Evolutionary conservation across 2,888 invertebrate genomes (phyloP).

Genomic region (Idaea straminata): DNA sequence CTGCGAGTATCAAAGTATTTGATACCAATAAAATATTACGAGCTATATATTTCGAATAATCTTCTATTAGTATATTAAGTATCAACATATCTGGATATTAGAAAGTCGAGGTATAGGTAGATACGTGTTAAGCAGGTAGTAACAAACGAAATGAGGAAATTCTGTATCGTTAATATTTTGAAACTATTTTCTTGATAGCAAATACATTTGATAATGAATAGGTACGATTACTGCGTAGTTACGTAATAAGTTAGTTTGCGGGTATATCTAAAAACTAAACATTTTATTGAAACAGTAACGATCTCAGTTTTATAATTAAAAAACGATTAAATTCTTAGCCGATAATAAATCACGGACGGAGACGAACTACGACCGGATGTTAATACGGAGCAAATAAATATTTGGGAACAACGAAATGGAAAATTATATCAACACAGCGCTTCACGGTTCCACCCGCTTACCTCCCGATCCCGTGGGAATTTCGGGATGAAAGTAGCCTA

Average conservation of each 20-base stretch:
- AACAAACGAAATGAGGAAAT: not conserved
- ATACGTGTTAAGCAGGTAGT: not conserved
- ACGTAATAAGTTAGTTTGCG: not conserved
- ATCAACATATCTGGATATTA: not conserved
- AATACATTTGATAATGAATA: not conserved
- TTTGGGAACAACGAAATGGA: too few relatives aligned
- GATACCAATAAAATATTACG: not conserved
- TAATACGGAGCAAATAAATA: too few relatives aligned
- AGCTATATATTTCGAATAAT: not conserved
- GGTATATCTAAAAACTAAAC: not conserved
- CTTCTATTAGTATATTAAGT: not conserved
- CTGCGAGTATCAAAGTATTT: not conserved
- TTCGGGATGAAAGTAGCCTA: too few relatives aligned
- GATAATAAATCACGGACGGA: constrained; percentile 7
- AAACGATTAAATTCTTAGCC: constrained; percentile 3
- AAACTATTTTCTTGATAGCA: not conserved
- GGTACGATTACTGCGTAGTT: not conserved
- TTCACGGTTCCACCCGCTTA: too few relatives aligned
- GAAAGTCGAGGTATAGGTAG: not conserved
- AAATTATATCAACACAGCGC: too few relatives aligned
- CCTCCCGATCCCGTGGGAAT: too few relatives aligned
- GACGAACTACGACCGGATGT: too few relatives aligned
- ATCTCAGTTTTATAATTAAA: not conserved
- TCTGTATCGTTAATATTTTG: not conserved
- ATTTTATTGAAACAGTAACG: not conserved